Evolutionary conservation across 2,113 vertebrate genomes (phyloP).

Genomic region (Pantherophis guttatus): DNA sequence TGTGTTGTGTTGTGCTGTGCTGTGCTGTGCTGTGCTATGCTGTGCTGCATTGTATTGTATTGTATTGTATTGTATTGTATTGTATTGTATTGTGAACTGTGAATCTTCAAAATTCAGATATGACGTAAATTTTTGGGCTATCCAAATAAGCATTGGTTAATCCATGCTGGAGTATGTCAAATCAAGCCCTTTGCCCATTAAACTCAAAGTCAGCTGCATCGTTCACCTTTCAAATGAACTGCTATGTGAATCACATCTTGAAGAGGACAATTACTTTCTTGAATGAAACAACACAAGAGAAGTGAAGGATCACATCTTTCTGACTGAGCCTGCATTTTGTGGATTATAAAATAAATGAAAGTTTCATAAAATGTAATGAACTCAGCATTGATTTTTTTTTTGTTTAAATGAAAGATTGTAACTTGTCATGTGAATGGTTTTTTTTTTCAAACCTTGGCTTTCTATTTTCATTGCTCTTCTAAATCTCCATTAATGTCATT

Average conservation of each 20-base stretch:
- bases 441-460: slow-evolving; percentile 24
- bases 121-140: neutral
- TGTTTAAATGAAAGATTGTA: slow-evolving; percentile 38
- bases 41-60: too few relatives aligned
- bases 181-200: neutral
- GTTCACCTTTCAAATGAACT: neutral
- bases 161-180: neutral
- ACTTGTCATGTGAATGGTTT: slow-evolving; percentile 25
- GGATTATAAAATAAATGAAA: slow-evolving; percentile 32
- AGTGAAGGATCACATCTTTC: neutral
- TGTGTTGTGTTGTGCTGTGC: too few relatives aligned
- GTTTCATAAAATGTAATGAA: slow-evolving; percentile 53
- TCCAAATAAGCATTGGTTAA: neutral
- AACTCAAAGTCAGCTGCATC: neutral
- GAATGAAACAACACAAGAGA: slow-evolving; percentile 8
- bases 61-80: too few relatives aligned
- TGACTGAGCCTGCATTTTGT: slow-evolving; percentile 22
- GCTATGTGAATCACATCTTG: neutral
- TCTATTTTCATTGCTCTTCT: slow-evolving; percentile 45
- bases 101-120: neutral
- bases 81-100: neutral
- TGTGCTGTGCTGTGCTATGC: too few relatives aligned
- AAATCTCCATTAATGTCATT: slow-evolving; percentile 41
- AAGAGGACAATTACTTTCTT: neutral
- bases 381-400: slow-evolving; percentile 24